Conservation (phyloP, 2,888 invertebrate genomes). For the Scaptomyza flava region DNA sequence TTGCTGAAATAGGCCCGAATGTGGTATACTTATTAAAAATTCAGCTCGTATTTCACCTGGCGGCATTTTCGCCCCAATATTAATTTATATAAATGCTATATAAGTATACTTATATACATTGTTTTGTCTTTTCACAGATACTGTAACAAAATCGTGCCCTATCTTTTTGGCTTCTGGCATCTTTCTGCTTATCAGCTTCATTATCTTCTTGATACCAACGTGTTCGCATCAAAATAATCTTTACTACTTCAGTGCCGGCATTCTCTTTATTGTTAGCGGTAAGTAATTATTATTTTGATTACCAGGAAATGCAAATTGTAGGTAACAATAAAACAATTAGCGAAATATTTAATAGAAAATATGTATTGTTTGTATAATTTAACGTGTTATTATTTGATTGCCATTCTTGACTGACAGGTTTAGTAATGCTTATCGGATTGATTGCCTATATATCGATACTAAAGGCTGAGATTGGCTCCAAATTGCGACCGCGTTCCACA, state of each 20-base stretch:
- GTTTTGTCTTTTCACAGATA: constrained; percentile 87
- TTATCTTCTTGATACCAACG: constrained; percentile 92
- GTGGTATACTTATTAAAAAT: not conserved
- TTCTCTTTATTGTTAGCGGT: constrained; percentile 96
- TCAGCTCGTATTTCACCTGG: not conserved
- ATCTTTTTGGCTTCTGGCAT: constrained; percentile 92
- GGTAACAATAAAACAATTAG: too few species aligned
- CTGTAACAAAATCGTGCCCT: constrained; percentile 93
- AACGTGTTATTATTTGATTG: too few species aligned
- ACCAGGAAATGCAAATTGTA: too few species aligned
- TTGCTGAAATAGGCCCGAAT: not conserved
- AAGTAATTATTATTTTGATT: constrained; percentile 69
- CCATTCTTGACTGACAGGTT: constrained; percentile 85
- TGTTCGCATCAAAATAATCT: constrained; percentile 89
- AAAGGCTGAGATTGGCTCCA: constrained; percentile 95
- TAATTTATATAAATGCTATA: not conserved
- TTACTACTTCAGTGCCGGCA: constrained; percentile 93
- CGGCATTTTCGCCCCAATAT: not conserved
- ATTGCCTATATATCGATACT: constrained; percentile 97
- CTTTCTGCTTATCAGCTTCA: constrained; percentile 91
- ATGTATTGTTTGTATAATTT: too few species aligned
- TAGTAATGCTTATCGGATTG: constrained; percentile 94
- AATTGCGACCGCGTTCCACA: constrained; percentile 91
- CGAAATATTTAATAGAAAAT: too few species aligned
- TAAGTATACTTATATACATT: too few species aligned